Conservation (phyloP, 2,113 vertebrate genomes). For the Periophthalmodon schlosseri region DNA sequence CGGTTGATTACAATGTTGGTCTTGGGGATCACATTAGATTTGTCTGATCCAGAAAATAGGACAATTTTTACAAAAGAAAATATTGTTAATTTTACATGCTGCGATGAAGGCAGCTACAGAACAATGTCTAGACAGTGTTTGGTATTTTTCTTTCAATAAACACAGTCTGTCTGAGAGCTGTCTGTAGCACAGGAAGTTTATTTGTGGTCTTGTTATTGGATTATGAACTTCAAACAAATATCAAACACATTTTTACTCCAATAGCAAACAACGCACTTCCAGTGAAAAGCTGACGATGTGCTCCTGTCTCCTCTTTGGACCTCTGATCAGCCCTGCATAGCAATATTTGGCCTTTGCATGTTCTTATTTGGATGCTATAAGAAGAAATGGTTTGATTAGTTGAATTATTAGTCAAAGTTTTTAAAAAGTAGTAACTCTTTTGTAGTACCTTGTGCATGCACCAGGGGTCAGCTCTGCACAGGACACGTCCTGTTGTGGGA, state of each 20-base stretch:
- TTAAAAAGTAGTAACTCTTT: background rate
- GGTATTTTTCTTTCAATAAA: conserved; percentile 43
- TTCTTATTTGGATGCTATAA: background rate
- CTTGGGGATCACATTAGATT: background rate
- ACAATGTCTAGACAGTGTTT: conserved; percentile 62
- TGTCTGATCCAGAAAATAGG: background rate
- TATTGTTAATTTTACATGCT: conserved; percentile 5
- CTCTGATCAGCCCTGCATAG: background rate
- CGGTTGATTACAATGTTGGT: background rate
- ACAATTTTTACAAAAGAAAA: background rate
- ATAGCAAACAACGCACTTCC: conserved; percentile 72
- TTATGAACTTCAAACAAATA: conserved; percentile 74
- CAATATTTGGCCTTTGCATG: background rate
- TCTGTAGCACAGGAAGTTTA: conserved; percentile 63
- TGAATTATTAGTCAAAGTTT: background rate
- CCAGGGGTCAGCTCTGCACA: conserved; percentile 70
- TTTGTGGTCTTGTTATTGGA: conserved; percentile 63
- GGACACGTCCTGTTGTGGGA: background rate
- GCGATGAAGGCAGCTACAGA: conserved; percentile 14
- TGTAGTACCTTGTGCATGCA: conserved; percentile 48
- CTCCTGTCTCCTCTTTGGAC: conserved; percentile 53
- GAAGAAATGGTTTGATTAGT: background rate
- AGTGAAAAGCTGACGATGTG: conserved; percentile 58
- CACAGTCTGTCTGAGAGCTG: conserved; percentile 50
- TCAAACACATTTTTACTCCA: conserved; percentile 67